Evolutionary conservation across 2,888 invertebrate genomes (phyloP).

Genomic region (Aelia acuminata): DNA sequence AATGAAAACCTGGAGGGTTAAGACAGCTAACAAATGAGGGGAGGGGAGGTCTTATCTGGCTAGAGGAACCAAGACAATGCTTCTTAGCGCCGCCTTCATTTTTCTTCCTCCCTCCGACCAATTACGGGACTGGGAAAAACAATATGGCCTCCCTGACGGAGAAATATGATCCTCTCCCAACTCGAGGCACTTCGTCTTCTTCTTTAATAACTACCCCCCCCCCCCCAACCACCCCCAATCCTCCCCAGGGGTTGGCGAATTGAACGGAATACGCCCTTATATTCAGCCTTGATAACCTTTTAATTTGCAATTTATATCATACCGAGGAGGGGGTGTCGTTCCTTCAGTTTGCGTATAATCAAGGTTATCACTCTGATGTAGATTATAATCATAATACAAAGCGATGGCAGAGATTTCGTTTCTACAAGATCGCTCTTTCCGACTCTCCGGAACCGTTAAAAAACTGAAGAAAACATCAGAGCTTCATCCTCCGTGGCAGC

Average conservation of each 20-base stretch:
- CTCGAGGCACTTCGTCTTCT: neutral
- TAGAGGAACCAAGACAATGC: slow-evolving; percentile 35
- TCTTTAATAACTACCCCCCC: slow-evolving; percentile 42
- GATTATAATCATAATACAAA: neutral
- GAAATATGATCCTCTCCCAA: slow-evolving; percentile 60
- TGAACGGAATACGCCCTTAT: slow-evolving; percentile 27
- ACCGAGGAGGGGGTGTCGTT: neutral
- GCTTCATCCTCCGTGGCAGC: no score
- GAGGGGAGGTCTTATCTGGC: slow-evolving; percentile 16
- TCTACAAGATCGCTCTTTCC: no score
- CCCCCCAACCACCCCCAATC: no score
- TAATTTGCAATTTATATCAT: slow-evolving; percentile 30
- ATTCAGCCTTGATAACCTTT: slow-evolving; percentile 22
- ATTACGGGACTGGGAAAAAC: slow-evolving; percentile 56
- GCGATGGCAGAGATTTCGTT: neutral
- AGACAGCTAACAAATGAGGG: slow-evolving; percentile 56
- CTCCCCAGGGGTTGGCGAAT: neutral
- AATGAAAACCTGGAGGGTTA: slow-evolving; percentile 51
- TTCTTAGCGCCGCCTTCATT: slow-evolving; percentile 45
- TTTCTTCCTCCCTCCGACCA: slow-evolving; percentile 43
- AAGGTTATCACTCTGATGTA: neutral
- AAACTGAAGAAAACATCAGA: no score
- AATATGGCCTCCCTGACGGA: slow-evolving; percentile 62
- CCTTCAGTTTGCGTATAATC: neutral
- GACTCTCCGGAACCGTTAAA: no score